phyloP scores from a whole-genome alignment of 2,888 invertebrate genomes.

The Ophion costatus region DNA sequence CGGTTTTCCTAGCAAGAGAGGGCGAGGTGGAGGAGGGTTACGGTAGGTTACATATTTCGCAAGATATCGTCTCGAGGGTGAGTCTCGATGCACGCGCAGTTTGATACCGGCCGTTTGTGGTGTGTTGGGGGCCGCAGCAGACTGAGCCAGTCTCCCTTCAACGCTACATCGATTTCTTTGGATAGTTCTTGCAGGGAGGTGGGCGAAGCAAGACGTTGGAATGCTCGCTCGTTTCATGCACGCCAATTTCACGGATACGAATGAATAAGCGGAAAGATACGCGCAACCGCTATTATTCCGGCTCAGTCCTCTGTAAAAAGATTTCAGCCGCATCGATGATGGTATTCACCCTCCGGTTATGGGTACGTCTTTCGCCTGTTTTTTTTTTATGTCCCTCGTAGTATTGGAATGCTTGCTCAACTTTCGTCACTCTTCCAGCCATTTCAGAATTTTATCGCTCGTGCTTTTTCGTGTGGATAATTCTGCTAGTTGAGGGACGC shows the following conservation, averaged over 20 bases:
- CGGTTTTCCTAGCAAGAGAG: conserved; percentile 24
- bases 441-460: neutral
- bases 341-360: conserved; percentile 6
- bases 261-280: conserved; percentile 38
- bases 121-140: neutral
- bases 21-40: neutral
- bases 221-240: conserved; percentile 29
- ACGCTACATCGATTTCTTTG: conserved; percentile 49
- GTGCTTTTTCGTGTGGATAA: neutral
- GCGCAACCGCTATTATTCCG: conserved; percentile 43
- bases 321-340: conserved; percentile 23
- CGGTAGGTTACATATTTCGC: conserved; percentile 37
- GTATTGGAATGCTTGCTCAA: neutral
- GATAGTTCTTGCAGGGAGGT: neutral
- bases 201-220: conserved; percentile 1
- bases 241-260: conserved; percentile 45
- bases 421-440: neutral
- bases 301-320: conserved; percentile 24
- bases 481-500: neutral
- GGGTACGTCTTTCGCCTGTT: neutral
- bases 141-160: conserved; percentile 4
- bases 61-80: conserved; percentile 19
- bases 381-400: neutral
- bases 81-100: conserved; percentile 13
- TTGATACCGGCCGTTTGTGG: conserved; percentile 22